Conservation (phyloP, 2,113 vertebrate genomes). For the Boulengeromyrus knoepffleri region DNA sequence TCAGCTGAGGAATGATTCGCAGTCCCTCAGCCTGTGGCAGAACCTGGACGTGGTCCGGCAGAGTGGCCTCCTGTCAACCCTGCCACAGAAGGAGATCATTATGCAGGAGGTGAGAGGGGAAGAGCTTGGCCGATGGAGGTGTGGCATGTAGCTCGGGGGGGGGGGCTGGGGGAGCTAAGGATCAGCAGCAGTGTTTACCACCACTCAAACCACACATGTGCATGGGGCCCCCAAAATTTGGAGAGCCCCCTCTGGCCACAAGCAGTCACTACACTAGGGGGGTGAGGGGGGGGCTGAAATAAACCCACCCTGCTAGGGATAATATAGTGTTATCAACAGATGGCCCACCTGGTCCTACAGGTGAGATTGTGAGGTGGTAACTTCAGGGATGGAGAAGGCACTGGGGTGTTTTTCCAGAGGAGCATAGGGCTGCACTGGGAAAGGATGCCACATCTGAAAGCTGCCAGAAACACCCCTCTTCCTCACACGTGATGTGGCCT, state of each 20-base stretch:
- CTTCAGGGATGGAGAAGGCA: neutral
- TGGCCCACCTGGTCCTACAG: neutral
- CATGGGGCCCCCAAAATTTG: neutral
- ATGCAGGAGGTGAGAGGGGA: constrained; percentile 78
- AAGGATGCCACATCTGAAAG: neutral
- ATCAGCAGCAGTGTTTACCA: neutral
- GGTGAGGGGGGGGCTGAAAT: neutral
- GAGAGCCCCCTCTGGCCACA: neutral
- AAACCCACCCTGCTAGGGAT: neutral
- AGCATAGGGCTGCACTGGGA: neutral
- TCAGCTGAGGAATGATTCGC: constrained; percentile 53
- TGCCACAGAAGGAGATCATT: constrained; percentile 76
- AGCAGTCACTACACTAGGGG: neutral
- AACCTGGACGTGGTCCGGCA: constrained; percentile 78
- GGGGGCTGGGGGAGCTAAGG: neutral
- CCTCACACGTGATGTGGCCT: neutral
- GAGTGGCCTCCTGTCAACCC: constrained; percentile 71
- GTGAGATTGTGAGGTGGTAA: neutral
- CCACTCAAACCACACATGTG: neutral
- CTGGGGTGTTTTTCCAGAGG: neutral
- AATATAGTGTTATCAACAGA: neutral
- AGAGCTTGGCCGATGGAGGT: neutral
- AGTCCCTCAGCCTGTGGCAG: constrained; percentile 81
- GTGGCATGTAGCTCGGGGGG: neutral
- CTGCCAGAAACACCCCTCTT: neutral